A percentile compares a stretch with the other conserved stretches of the same genome.
phyloP scores from a whole-genome alignment of 2,888 invertebrate genomes.

The Eristalis tenax region DNA sequence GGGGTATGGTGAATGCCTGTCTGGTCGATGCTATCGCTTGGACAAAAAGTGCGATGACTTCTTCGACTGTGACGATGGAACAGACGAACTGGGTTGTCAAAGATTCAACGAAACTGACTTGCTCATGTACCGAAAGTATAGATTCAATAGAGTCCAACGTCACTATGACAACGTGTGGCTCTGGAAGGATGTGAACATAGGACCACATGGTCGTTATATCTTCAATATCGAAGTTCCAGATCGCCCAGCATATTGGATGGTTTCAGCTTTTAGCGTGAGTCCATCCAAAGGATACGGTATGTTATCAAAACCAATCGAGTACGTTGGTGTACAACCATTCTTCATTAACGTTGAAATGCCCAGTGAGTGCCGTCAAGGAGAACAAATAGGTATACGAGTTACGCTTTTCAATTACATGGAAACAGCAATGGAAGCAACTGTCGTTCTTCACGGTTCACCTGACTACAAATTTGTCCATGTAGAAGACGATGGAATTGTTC shows the following conservation, averaged over 20 bases:
- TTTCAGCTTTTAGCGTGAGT: slow-evolving; percentile 95
- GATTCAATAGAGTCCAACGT: slow-evolving; percentile 93
- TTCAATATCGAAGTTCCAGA: slow-evolving; percentile 93
- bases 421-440: slow-evolving; percentile 90
- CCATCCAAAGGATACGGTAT: slow-evolving; percentile 93
- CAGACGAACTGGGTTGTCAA: slow-evolving; percentile 91
- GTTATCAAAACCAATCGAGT: slow-evolving; percentile 90
- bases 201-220: slow-evolving; percentile 93
- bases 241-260: slow-evolving; percentile 94
- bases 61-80: slow-evolving; percentile 91
- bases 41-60: slow-evolving; percentile 90
- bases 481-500: slow-evolving; percentile 91
- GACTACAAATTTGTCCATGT: slow-evolving; percentile 96
- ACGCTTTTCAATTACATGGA: slow-evolving; percentile 97
- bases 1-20: slow-evolving; percentile 91
- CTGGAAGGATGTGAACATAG: slow-evolving; percentile 96
- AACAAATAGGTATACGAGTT: slow-evolving; percentile 95
- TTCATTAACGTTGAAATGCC: slow-evolving; percentile 98
- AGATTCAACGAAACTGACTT: slow-evolving; percentile 86
- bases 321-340: slow-evolving; percentile 94
- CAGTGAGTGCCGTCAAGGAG: slow-evolving; percentile 90
- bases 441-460: slow-evolving; percentile 91
- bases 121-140: slow-evolving; percentile 87
- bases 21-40: slow-evolving; percentile 89
- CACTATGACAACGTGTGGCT: slow-evolving; percentile 98